A percentile compares a stretch with the other conserved stretches of the same genome.
Evolutionary conservation across 2,797 vertebrate species (phyloP).

Genomic region (Notoglanidium macrostoma): DNA sequence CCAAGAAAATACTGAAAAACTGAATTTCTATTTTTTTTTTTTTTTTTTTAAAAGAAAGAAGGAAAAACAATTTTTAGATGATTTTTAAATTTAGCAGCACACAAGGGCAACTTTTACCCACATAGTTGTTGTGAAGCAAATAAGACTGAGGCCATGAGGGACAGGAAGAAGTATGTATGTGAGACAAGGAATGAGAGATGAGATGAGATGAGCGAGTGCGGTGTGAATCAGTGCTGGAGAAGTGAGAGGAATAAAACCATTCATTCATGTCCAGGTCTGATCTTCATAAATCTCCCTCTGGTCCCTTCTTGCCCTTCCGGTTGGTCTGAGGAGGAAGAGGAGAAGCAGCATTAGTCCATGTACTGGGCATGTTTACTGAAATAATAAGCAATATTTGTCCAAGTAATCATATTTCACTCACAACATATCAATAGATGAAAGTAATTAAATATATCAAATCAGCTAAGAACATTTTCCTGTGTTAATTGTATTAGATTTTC

Average conservation of each 20-base stretch:
- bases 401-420: background rate
- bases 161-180: background rate
- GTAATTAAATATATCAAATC: background rate
- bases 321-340: slow-evolving; percentile 38
- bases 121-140: background rate
- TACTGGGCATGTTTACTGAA: background rate
- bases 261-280: background rate
- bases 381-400: background rate
- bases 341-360: background rate
- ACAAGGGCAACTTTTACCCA: background rate
- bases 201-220: background rate
- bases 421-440: background rate
- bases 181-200: background rate
- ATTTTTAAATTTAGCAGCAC: slow-evolving; percentile 21
- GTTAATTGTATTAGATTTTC: background rate
- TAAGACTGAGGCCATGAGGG: background rate
- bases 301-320: slow-evolving; percentile 54
- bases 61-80: background rate
- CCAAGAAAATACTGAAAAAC: background rate
- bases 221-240: slow-evolving; percentile 16
- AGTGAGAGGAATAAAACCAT: slow-evolving; percentile 19
- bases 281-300: slow-evolving; percentile 53
- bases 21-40: background rate
- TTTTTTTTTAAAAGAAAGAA: background rate
- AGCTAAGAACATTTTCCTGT: background rate